Base-by-base conservation (phyloP, 2,113 vertebrate species). In the Crotalus horridus region DNA sequence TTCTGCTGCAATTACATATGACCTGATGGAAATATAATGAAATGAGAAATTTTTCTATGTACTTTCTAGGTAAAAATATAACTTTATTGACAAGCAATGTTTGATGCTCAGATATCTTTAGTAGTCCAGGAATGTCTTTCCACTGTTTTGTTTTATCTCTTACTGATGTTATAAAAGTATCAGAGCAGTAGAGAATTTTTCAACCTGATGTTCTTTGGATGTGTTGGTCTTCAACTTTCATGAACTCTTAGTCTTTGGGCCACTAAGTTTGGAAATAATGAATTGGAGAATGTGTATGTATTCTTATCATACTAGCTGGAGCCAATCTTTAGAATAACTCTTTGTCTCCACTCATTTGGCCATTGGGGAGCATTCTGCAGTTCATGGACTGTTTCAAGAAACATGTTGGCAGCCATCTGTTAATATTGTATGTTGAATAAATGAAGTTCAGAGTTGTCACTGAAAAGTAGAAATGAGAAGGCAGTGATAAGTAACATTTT, bases 401-500 rank as follows among this genome's bases (percentile, higher is more conserved):
- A 48, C 29, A 43, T 91, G 11, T 33, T 87, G 85, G 21, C 46
- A 51, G 48, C 21, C 46, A 26, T 69, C 29, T 85, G 33, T 0
- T 93, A 53, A 92, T 89, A 39, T 15, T 90, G 39, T 0, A 48
- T 89, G 64, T 74, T 90, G 58, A 15, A 69, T 89, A 90, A 95
- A 94, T 91, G 85, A 55, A 93, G n/a, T 92, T 15, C 58, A 33
- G 15, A 94, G 11, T 3, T 93, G 1, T 95, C 93, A 89, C 89
- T 87, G 92, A 74, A 93, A 74, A 74, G 88, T 88, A 96, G 89
- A n/a, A 93, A 87, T 13, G 15, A 39, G 91, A 96, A 93, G 88
- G 0, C 6, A 92, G 17, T 93, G 93, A 92, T 96, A 94, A 95
- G 94, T 90, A 88, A 85, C 48, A 48, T 94, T 93, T 93, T 92